These are phyloP conservation scores for Schizopygopsis malacanthus DNA, from an alignment of 2,797 vertebrate species.

Conservation along the genomic window DNA sequence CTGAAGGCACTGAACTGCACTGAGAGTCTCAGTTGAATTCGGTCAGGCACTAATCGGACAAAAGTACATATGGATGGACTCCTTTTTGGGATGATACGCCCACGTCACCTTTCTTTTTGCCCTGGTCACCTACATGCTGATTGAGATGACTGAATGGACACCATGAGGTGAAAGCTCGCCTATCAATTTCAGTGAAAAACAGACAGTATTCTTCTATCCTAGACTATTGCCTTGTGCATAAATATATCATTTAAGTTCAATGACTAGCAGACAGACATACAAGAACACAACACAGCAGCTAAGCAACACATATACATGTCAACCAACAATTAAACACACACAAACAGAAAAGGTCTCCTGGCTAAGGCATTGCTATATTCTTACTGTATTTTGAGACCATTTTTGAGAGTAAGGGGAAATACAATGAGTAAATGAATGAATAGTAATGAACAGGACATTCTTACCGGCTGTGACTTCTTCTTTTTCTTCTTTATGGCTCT, in stretches of 20 bases:
- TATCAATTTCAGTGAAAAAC: background rate
- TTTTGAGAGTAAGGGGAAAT: background rate
- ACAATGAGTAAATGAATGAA: background rate
- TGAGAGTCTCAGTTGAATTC: background rate
- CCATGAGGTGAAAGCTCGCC: background rate
- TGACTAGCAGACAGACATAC: conserved; percentile 51
- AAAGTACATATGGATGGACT: background rate
- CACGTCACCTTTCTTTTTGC: background rate
- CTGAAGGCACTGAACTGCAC: conserved; percentile 17
- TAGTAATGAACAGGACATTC: conserved; percentile 60
- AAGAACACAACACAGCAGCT: conserved; percentile 43
- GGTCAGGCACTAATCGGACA: background rate
- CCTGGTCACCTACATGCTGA: conserved; percentile 8
- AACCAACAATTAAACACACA: conserved; percentile 1
- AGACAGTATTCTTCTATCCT: background rate
- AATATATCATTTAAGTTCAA: conserved; percentile 28
- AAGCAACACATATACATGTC: conserved; percentile 13
- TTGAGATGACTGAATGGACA: background rate
- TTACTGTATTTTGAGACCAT: background rate
- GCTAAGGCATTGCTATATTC: conserved; percentile 14
- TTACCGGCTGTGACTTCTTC: conserved; percentile 98
- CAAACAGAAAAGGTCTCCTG: conserved; percentile 28
- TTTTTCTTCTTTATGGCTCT: conserved; percentile 99
- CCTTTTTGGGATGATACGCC: background rate
- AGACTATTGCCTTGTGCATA: background rate